phyloP scores from a whole-genome alignment of 2,113 vertebrate genomes.

The Salvelinus alpinus region DNA sequence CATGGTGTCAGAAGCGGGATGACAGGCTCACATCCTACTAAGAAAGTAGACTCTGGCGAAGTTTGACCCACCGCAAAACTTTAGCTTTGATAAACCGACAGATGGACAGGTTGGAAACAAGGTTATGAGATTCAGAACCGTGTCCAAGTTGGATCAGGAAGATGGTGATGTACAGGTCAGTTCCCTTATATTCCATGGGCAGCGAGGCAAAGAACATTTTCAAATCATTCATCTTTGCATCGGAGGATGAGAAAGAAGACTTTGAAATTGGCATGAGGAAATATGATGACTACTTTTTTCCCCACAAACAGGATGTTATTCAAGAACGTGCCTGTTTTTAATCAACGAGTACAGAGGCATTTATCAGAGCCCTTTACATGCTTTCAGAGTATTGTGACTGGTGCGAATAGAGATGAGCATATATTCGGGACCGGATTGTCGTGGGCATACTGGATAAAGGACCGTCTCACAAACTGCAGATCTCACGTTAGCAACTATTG shows the following conservation, averaged over 20 bases:
- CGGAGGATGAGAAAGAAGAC: slow-evolving; percentile 4
- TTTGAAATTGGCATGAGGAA: neutral
- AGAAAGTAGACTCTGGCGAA: neutral
- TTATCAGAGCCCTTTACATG: slow-evolving; percentile 13
- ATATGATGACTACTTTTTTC: neutral
- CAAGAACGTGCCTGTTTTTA: slow-evolving; percentile 4
- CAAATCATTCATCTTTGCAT: slow-evolving; percentile 19
- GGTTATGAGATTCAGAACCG: neutral
- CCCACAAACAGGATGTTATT: slow-evolving; percentile 13
- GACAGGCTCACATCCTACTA: neutral
- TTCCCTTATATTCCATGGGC: slow-evolving; percentile 27
- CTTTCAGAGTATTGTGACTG: slow-evolving; percentile 25
- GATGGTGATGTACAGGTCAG: slow-evolving; percentile 29
- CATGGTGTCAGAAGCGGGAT: neutral
- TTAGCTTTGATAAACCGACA: neutral
- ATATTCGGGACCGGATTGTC: slow-evolving; percentile 7
- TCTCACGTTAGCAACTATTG: too few species aligned
- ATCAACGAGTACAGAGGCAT: neutral
- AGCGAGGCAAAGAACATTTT: slow-evolving; percentile 29
- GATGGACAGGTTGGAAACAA: neutral
- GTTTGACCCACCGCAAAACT: neutral
- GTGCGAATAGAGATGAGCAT: slow-evolving; percentile 9
- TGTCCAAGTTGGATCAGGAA: slow-evolving; percentile 20
- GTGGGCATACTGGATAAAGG: neutral
- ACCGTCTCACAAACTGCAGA: too few species aligned